Conservation (phyloP, 2,888 invertebrate species). For the Entomobrya multifasciata region DNA sequence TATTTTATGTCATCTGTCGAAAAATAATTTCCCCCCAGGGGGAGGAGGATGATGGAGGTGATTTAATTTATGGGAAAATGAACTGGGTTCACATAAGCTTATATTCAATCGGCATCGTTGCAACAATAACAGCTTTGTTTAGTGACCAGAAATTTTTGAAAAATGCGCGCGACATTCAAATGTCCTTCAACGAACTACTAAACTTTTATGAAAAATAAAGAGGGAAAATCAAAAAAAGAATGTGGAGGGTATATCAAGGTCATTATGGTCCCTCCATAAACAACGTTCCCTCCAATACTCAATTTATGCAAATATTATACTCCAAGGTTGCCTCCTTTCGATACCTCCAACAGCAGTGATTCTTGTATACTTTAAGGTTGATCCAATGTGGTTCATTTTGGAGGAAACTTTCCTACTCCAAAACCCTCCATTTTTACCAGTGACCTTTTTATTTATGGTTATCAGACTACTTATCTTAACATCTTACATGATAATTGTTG, state of each 20-base stretch:
- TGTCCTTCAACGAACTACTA: not conserved
- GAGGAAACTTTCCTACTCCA: too few species aligned
- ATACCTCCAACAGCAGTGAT: not conserved
- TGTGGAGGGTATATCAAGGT: too few species aligned
- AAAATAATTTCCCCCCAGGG: not conserved
- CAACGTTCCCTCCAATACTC: not conserved
- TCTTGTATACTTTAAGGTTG: not conserved
- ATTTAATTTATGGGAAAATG: not conserved
- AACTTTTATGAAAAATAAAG: not conserved
- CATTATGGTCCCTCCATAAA: not conserved
- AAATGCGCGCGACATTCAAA: not conserved
- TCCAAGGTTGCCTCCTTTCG: not conserved
- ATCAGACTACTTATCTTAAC: not conserved
- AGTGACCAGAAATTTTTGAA: not conserved
- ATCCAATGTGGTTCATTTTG: not conserved
- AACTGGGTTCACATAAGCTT: not conserved
- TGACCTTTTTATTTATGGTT: not conserved
- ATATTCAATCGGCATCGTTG: not conserved
- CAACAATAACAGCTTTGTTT: not conserved
- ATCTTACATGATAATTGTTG: not conserved
- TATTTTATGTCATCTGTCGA: not conserved
- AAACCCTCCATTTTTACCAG: too few species aligned
- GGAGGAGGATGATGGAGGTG: too few species aligned
- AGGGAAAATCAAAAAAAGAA: too few species aligned
- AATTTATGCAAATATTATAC: not conserved